A percentile compares a stretch with the other conserved stretches of the same genome.
These are phyloP conservation scores for Eristalinus sepulchralis DNA, from an alignment of 2,888 invertebrate genomes.

Conservation along the genomic window DNA sequence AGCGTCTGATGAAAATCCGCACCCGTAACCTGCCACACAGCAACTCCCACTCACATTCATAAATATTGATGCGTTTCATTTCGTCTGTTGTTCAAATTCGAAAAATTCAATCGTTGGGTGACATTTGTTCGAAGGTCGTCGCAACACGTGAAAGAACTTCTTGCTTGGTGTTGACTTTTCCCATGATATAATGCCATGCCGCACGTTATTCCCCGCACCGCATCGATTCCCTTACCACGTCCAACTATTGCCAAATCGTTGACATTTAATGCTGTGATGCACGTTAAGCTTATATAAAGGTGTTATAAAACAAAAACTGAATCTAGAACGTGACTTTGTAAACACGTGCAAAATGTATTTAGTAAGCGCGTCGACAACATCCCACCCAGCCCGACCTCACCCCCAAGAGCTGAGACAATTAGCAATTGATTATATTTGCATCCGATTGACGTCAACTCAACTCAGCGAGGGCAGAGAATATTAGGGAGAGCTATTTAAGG, in stretches of 20 bases:
- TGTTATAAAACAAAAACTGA: slow-evolving; percentile 27
- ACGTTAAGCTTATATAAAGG: slow-evolving; percentile 42
- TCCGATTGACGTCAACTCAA: slow-evolving; percentile 28
- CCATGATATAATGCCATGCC: slow-evolving; percentile 28
- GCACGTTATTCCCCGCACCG: background rate
- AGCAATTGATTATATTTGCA: slow-evolving; percentile 17
- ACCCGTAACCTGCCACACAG: background rate
- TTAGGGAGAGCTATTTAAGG: slow-evolving; percentile 47
- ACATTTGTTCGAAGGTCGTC: slow-evolving; percentile 21
- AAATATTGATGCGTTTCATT: background rate
- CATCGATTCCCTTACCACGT: background rate
- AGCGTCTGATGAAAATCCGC: background rate
- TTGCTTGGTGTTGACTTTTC: background rate
- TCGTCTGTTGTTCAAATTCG: background rate
- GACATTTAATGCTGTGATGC: slow-evolving; percentile 30
- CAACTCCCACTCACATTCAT: background rate
- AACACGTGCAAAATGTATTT: slow-evolving; percentile 16
- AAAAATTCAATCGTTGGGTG: slow-evolving; percentile 3
- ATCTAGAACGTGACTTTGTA: slow-evolving; percentile 50
- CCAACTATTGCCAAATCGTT: slow-evolving; percentile 32
- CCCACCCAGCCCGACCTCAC: background rate
- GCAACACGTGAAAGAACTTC: slow-evolving; percentile 22
- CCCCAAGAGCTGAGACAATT: background rate
- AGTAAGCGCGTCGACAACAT: background rate
- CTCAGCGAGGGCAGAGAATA: slow-evolving; percentile 9